Base-by-base conservation (phyloP, 2,888 invertebrate genomes). In the Amaurobius ferox region DNA sequence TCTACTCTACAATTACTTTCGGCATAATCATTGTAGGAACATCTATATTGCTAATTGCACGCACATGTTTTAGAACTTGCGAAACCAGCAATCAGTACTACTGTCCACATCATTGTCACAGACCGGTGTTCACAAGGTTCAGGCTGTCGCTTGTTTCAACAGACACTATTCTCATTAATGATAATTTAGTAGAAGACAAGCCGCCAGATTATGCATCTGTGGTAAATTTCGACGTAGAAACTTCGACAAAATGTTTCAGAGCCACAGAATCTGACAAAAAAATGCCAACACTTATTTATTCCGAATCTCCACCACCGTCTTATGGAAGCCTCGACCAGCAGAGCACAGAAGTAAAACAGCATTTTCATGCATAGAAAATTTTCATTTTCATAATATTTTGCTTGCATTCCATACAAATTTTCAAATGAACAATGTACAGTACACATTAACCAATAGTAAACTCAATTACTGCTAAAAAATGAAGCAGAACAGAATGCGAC, bases 241-340 rank as follows among this genome's bases (percentile, higher is more conserved):
- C 1, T 44, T 11, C 40, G 16, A 55, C 23, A 3, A 23, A 16
- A 3, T 3, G 23, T 23, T 19, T 5, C 5, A 1, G 23, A 1
- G n/a, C n/a, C n/a, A n/a, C n/a, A n/a, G n/a, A n/a, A n/a, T n/a
- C n/a, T n/a, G n/a, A n/a, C n/a, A 74, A 74, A n/a, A 30, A 71
- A 28, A n/a, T n/a, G n/a, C n/a, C n/a, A n/a, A 28, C 40, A 61
- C 19, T 23, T 13, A 35, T 19, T n/a, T 32, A 28, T 19, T 68
- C 32, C 40, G 80, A 81, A 30, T 61, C 80, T 6, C 80, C 80
- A 16, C 80, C 80, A 1, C 80, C 80, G 11, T 74, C 68, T 28
- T 81, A 81, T n/a, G 48, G 44, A n/a, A 73, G 73, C 16, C 32
- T 79, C 23, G 29, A 44, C 6, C 35, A 9, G 5, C 35, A 35